Base-by-base conservation (phyloP, 2,888 invertebrate genomes). In the Euzophera pinguis region DNA sequence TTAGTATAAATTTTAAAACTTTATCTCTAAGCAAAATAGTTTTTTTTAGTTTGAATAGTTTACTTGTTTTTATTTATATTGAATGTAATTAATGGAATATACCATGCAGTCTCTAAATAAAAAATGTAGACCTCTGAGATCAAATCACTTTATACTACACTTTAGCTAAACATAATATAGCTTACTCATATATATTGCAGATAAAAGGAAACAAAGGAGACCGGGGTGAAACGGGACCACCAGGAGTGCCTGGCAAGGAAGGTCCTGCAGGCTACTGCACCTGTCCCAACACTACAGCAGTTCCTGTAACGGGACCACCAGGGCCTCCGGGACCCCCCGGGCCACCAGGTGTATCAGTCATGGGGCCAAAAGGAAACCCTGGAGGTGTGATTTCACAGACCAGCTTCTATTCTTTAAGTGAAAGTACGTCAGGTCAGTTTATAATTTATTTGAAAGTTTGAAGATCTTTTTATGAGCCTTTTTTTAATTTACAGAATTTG, bases 361-460 rank as follows among this genome's bases (percentile, higher is more conserved):
- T 58, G 1, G 85, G 83, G 4, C 78, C 80, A 1, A 84, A 84
- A 60, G 85, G 84, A 10, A 81, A 84, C 65, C 80, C 84, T 0
- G 75, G 72, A 1, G 65, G 57, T 34, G 64, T 71, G n/a, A 58
- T 66, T 12, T 58, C 63, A 14, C 53, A 60, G 17, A 61, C 62
- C 22, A 65, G 55, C 9, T 55, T 57, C 7, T 60, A 60, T 42
- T 17, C 54, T n/a, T 56, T 62, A 45, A 53, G 53, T 9, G 56
- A 63, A 39, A 34, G 45, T 22, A 27, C 17, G n/a, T 35, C 48
- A 53, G 61, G 59, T 61, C 2, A 22, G 22, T 5, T 22, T n/a
- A 22, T 3, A 22, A 22, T 22, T 22, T 22, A 22, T 22, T 22
- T n/a, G n/a, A n/a, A n/a, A n/a, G n/a, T n/a, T n/a, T n/a, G n/a